Evolutionary conservation across 92 coral and sea anemone genomes (phyloP), one percentile per base, ranked within the genome.

Genomic region (Porites cylindrica): DNA sequence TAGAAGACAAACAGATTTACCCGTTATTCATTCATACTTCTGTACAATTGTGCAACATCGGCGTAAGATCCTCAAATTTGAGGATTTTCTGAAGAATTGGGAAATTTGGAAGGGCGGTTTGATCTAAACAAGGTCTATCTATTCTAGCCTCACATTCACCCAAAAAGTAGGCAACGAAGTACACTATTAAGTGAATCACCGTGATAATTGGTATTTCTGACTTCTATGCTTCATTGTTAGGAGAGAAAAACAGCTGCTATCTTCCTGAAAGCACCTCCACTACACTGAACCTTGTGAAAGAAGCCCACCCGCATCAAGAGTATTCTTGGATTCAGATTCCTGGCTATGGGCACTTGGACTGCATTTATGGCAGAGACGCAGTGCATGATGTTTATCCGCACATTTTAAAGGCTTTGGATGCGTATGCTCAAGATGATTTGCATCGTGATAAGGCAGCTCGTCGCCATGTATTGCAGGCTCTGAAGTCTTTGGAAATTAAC

Each of bases 271-370:
- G 91, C 20, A 75, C 88, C 8, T 52, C 6, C 2, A 69, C 51
- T 1, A 76, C 84, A 16, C 68, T 58, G 63, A 87, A 76, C 51
- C 80, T 81, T 23, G 84, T 87, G 5, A 81, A 87, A 62, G 91
- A 82, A 65, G 91, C 91, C 3, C 93, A 91, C 70, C 93, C 93
- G 0, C 29, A 10, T 21, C 93, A 91, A 21, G 26, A 86, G 10
- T 91, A 91, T 80, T 20, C 59, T 18, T 73, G 79, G 61, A 68
- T 64, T 19, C 72, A 58, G 78, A 91, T 91, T 77, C 91, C 93
- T 50, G 78, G 73, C 17, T 86, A 91, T 79, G 93, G 93, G 5
- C 93, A 91, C 75, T 79, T 91, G 13, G 93, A 87, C 69, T 91
- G 93, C 54, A 91, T 91, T 10, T 77, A 51, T 60, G 93, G 93